Conservation (phyloP, 1,140 invertebrate species). For the Ylistrum balloti region DNA sequence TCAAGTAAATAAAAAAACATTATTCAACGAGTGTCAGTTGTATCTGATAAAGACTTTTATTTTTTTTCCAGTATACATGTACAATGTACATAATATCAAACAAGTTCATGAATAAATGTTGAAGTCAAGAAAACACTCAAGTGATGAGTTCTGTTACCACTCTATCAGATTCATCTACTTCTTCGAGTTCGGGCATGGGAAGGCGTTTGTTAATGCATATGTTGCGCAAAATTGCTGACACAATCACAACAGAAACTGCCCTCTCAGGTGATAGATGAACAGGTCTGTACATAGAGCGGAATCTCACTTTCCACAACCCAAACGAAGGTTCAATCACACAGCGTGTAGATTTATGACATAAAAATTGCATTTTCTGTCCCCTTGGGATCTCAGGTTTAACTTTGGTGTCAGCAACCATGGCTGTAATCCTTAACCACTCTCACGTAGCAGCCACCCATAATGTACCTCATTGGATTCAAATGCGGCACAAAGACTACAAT, state of each 20-base stretch:
- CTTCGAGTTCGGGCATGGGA: background rate
- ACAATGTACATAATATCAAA: too few species aligned
- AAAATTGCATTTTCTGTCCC: background rate
- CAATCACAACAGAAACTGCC: constrained; percentile 25
- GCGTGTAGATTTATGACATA: background rate
- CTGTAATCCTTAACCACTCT: constrained; percentile 45
- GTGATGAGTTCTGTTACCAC: background rate
- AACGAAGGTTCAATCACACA: constrained; percentile 35
- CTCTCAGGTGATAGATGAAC: background rate
- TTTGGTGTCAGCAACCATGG: constrained; percentile 47
- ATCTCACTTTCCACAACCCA: constrained; percentile 35
- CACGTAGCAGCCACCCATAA: constrained; percentile 46
- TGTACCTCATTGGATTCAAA: constrained; percentile 16
- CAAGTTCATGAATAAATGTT: background rate
- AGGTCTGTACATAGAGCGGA: background rate
- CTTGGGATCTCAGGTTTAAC: background rate
- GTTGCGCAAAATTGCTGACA: constrained; percentile 35
- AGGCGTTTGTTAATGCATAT: background rate
- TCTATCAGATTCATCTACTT: background rate
- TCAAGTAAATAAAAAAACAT: too few species aligned
- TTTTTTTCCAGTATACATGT: too few species aligned
- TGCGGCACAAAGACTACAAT: constrained; percentile 1
- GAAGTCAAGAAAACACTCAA: background rate
- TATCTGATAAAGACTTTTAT: too few species aligned
- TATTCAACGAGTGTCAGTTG: too few species aligned